These are phyloP conservation scores for Patagioenas fasciata DNA, from an alignment of 2,113 vertebrate species.

Conservation along the genomic window DNA sequence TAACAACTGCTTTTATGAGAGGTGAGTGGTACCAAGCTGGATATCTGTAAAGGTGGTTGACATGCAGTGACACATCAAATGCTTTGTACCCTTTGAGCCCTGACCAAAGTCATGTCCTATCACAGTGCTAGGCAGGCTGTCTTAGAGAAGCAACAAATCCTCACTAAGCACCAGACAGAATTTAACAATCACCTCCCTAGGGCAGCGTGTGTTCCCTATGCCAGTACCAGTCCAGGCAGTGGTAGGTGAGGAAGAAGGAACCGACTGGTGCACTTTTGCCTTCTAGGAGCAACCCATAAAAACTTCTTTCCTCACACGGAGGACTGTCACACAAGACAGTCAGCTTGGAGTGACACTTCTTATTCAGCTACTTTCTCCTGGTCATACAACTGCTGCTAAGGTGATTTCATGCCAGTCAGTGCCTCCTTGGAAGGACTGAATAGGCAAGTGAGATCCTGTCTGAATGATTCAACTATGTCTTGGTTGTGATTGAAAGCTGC, in stretches of 20 bases:
- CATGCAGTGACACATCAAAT: neutral
- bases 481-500: neutral
- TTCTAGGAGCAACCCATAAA: neutral
- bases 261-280: neutral
- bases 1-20: neutral
- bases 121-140: neutral
- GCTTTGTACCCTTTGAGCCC: neutral
- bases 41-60: neutral
- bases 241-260: neutral
- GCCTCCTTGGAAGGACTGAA: neutral
- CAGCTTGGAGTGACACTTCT: neutral
- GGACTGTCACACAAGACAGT: too few species aligned
- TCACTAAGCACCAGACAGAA: fast-evolving
- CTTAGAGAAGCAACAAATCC: neutral
- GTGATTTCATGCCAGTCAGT: constrained; percentile 10
- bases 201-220: neutral
- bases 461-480: neutral
- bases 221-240: neutral
- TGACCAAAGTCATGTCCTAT: fast-evolving
- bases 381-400: neutral
- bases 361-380: neutral
- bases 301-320: neutral
- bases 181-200: neutral
- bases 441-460: neutral
- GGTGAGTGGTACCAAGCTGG: neutral